A percentile compares a stretch with the other conserved stretches of the same genome.
Conservation (phyloP, 1,140 invertebrate genomes). For the Procambarus virginalis region DNA sequence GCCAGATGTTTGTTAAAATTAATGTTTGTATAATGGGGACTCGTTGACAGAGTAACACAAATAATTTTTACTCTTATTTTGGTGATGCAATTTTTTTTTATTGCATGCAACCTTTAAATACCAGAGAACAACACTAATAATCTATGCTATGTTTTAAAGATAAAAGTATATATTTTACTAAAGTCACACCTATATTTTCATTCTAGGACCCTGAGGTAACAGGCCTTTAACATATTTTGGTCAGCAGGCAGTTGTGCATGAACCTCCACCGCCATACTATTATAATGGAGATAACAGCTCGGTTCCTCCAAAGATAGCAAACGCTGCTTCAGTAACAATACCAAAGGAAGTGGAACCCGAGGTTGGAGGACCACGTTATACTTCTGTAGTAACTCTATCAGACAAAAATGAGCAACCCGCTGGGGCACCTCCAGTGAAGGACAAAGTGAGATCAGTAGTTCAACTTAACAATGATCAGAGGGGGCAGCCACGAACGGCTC, state of each 20-base stretch:
- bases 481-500: constrained; percentile 17
- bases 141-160: too few relatives aligned
- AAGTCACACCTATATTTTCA: neutral
- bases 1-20: too few relatives aligned
- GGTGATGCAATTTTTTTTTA: too few relatives aligned
- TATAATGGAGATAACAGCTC: constrained; percentile 27
- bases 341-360: constrained; percentile 1
- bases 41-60: too few relatives aligned
- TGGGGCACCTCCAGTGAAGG: constrained; percentile 20
- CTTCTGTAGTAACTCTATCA: constrained; percentile 59
- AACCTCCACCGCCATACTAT: constrained; percentile 2
- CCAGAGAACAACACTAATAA: too few relatives aligned
- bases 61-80: too few relatives aligned
- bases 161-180: neutral
- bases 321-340: neutral
- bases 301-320: neutral
- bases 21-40: too few relatives aligned
- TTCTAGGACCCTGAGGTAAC: neutral
- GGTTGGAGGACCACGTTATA: constrained; percentile 54
- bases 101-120: too few relatives aligned
- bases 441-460: constrained; percentile 64
- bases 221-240: neutral
- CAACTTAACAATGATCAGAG: constrained; percentile 59
- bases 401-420: constrained; percentile 37
- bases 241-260: neutral